These are phyloP conservation scores for Drosophila busckii DNA, from an alignment of 1,140 invertebrate genomes.

Conservation along the genomic window DNA sequence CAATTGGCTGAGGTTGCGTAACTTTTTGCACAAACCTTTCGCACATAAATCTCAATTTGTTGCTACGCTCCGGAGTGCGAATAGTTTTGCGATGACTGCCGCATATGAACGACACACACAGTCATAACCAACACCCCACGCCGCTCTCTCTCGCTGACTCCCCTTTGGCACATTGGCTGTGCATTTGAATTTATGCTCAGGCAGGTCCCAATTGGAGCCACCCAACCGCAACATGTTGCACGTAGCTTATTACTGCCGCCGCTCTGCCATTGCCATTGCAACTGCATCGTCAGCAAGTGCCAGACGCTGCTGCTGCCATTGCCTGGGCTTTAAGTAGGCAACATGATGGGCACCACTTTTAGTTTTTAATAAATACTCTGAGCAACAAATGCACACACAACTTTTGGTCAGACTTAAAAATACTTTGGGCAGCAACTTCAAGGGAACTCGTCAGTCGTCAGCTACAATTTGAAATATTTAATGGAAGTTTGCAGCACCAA, in stretches of 20 bases:
- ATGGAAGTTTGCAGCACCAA: too few relatives aligned
- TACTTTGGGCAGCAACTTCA: too few relatives aligned
- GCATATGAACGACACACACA: slow-evolving; percentile 7
- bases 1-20: slow-evolving; percentile 70
- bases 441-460: too few relatives aligned
- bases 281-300: slow-evolving; percentile 31
- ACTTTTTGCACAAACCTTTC: slow-evolving; percentile 56
- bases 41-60: slow-evolving; percentile 74
- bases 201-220: slow-evolving; percentile 68
- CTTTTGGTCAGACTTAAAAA: too few relatives aligned
- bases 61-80: slow-evolving; percentile 66
- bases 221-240: slow-evolving; percentile 72
- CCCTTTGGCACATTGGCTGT: slow-evolving; percentile 10
- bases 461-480: too few relatives aligned
- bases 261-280: background rate
- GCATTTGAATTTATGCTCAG: slow-evolving; percentile 73
- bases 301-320: too few relatives aligned
- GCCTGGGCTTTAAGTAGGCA: too few relatives aligned
- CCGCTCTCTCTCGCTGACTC: slow-evolving; percentile 6
- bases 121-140: slow-evolving; percentile 48
- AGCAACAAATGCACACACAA: too few relatives aligned
- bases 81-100: slow-evolving; percentile 49
- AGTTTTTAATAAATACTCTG: too few relatives aligned
- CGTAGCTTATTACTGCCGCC: slow-evolving; percentile 16
- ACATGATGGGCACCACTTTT: too few relatives aligned